Evolutionary conservation across 2,797 vertebrate species (phyloP).

Genomic region (Lacerta viridis): DNA sequence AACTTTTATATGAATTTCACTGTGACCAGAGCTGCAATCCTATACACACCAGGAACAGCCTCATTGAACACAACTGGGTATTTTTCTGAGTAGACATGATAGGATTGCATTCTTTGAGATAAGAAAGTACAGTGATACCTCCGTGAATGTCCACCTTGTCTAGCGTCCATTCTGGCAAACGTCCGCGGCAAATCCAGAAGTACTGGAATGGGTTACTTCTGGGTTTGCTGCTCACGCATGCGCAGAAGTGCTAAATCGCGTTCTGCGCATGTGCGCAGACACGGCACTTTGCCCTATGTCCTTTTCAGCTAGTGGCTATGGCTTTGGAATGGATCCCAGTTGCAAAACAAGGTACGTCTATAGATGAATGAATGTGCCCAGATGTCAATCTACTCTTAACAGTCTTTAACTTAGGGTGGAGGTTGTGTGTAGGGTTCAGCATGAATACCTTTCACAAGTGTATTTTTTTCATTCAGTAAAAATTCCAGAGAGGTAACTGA

Average conservation of each 20-base stretch:
- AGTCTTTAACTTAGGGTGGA: not conserved
- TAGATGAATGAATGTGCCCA: not conserved
- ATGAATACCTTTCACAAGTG: not conserved
- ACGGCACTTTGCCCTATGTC: too few species aligned
- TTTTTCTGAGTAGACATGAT: not conserved
- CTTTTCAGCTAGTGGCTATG: too few species aligned
- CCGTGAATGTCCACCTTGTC: too few species aligned
- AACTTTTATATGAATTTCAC: not conserved
- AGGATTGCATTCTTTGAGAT: not conserved
- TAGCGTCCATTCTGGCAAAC: too few species aligned
- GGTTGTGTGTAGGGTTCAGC: not conserved
- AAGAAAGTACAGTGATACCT: not conserved
- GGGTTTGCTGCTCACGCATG: too few species aligned
- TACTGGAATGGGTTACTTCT: too few species aligned
- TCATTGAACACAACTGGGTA: not conserved
- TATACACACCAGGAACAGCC: not conserved
- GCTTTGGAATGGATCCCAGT: too few species aligned
- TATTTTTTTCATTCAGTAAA: not conserved
- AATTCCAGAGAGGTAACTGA: not conserved
- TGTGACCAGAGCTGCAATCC: not conserved
- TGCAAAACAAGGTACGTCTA: too few species aligned
- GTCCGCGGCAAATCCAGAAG: fast-evolving
- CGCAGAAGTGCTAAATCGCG: too few species aligned
- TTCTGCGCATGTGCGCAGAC: too few species aligned
- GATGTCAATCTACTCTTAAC: not conserved